Evolutionary conservation across 2,113 vertebrate species (phyloP).

Genomic region (Gymnogyps californianus): DNA sequence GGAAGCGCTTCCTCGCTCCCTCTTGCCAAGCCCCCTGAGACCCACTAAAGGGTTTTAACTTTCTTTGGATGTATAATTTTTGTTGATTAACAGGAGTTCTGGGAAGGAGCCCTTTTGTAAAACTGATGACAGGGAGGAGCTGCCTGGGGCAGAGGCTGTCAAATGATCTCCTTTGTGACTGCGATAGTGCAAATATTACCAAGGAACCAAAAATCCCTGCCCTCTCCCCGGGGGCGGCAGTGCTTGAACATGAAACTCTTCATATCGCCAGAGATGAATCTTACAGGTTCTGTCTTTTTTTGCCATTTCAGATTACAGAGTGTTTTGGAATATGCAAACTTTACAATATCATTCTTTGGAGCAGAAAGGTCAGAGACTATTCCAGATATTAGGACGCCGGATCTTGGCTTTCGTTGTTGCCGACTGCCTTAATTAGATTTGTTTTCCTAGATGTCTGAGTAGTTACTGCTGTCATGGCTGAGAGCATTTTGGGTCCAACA

Average conservation of each 20-base stretch:
- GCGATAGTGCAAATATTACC: background rate
- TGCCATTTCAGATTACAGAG: background rate
- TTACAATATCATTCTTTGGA: background rate
- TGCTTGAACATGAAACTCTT: background rate
- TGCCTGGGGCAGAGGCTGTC: conserved; percentile 35
- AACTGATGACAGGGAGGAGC: conserved; percentile 23
- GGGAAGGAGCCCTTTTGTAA: conserved; percentile 45
- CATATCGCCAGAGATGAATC: background rate
- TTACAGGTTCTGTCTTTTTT: background rate
- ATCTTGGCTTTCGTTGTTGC: background rate
- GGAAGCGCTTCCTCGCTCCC: conserved; percentile 13
- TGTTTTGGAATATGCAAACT: background rate
- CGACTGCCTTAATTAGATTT: background rate
- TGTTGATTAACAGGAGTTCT: conserved; percentile 62
- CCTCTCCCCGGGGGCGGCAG: background rate
- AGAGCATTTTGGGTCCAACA: background rate
- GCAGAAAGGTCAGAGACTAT: background rate
- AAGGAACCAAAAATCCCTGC: background rate
- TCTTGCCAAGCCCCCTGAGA: background rate
- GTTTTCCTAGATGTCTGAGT: background rate
- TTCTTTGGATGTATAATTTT: conserved; percentile 48
- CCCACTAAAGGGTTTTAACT: conserved; percentile 5
- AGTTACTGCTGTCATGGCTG: background rate
- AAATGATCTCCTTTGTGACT: conserved; percentile 29
- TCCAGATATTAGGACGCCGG: background rate